phyloP scores from a whole-genome alignment of 2,888 invertebrate genomes.

The Nymphalis urticae region DNA sequence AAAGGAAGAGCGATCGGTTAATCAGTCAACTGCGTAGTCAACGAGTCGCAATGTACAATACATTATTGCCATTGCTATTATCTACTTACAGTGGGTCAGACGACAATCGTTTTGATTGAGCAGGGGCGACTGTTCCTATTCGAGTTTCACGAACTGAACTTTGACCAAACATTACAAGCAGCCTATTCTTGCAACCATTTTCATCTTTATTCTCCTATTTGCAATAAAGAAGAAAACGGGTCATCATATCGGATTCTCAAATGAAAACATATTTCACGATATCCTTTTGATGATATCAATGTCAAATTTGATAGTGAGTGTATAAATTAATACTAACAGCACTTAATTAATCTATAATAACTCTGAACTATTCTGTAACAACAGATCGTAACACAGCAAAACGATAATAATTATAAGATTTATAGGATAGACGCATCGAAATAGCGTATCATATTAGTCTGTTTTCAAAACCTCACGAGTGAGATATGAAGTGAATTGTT shows the following conservation, averaged over 20 bases:
- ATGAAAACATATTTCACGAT: too few relatives aligned
- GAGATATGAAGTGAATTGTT: too few relatives aligned
- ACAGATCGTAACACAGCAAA: too few relatives aligned
- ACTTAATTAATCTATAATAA: too few relatives aligned
- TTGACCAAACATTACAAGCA: background rate
- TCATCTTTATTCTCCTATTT: background rate
- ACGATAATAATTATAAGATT: too few relatives aligned
- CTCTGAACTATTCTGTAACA: too few relatives aligned
- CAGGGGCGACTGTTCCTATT: constrained; percentile 19
- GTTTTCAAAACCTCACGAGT: too few relatives aligned
- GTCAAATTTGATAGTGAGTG: too few relatives aligned
- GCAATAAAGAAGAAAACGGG: background rate
- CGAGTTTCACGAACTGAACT: constrained; percentile 14
- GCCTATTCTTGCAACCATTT: background rate
- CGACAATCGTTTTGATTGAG: constrained; percentile 33
- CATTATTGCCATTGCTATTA: constrained; percentile 19
- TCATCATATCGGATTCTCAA: background rate
- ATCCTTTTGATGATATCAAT: too few relatives aligned
- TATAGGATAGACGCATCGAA: too few relatives aligned
- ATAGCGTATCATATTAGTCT: too few relatives aligned
- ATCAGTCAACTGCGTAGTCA: constrained; percentile 29
- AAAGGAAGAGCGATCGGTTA: background rate
- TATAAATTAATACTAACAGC: too few relatives aligned
- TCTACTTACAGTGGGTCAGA: constrained; percentile 33
- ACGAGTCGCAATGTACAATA: constrained; percentile 22